Conservation (phyloP, 1,140 invertebrate species). For the roundworm (Caenorhabditis elegans) region WBcel235 BX284606.5:15273501-15274000, state of each 20-base stretch:
- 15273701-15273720: slow-evolving; percentile 43
- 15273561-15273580: background rate
- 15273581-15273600: slow-evolving; percentile 8
- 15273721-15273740: slow-evolving; percentile 38
- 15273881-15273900: background rate
- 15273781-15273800: background rate
- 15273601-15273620: background rate
- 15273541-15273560: background rate
- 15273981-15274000: background rate
- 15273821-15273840: background rate
- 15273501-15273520: background rate
- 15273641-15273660: background rate
- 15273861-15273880: background rate
- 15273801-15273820: background rate
- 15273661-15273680: background rate
- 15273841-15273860: background rate
- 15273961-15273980: too few relatives aligned
- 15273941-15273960: too few relatives aligned
- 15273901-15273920: background rate
- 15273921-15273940: background rate
- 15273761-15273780: background rate
- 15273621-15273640: background rate
- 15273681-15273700: slow-evolving; percentile 33
- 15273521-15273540: background rate
- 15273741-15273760: background rate